Percentiles rank a stretch among this genome's conserved stretches.
Conservation (phyloP, 2,888 invertebrate genomes). For the Deilephila elpenor region DNA sequence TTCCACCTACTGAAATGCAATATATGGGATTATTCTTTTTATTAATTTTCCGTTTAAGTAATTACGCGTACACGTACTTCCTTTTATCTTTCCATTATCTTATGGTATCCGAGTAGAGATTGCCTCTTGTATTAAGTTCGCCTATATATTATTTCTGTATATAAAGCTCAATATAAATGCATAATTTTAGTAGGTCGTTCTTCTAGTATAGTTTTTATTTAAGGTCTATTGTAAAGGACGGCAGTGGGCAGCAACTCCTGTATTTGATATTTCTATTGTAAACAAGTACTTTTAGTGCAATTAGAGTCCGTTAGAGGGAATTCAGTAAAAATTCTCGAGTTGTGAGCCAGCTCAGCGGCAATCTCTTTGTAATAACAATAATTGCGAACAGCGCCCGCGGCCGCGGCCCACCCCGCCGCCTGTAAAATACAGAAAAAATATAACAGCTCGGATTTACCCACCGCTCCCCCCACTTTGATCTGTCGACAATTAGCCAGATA, state of each 20-base stretch:
- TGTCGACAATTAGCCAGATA: slow-evolving; percentile 78
- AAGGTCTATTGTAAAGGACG: neutral
- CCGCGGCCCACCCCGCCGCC: slow-evolving; percentile 55
- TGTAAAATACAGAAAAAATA: slow-evolving; percentile 60
- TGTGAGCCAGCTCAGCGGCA: slow-evolving; percentile 76
- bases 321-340: slow-evolving; percentile 70
- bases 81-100: no score
- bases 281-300: slow-evolving; percentile 24
- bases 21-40: no score
- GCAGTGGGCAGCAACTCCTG: neutral
- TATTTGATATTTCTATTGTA: slow-evolving; percentile 12
- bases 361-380: slow-evolving; percentile 84
- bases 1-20: no score
- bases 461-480: slow-evolving; percentile 71
- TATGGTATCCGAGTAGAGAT: no score
- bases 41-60: no score
- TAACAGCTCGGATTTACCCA: slow-evolving; percentile 72
- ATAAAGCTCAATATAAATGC: slow-evolving; percentile 5
- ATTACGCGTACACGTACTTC: no score
- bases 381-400: slow-evolving; percentile 79
- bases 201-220: slow-evolving; percentile 24
- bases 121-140: no score
- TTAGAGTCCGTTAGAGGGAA: slow-evolving; percentile 50
- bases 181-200: slow-evolving; percentile 12
- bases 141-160: no score